Conservation (phyloP, 2,797 vertebrate species). For the Catostomus latipinnis region DNA sequence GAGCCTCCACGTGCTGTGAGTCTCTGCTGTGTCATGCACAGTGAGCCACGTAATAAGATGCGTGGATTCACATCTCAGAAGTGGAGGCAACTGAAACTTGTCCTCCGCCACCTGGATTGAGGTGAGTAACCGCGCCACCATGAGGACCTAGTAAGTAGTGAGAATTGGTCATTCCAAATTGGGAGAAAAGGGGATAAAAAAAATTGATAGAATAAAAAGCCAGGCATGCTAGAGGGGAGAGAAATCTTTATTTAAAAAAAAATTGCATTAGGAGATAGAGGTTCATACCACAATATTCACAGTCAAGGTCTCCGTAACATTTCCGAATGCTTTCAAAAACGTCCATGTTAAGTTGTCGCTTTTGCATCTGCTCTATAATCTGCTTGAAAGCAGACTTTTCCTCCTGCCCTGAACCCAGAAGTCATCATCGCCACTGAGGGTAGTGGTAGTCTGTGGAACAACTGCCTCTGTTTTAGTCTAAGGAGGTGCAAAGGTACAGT, state of each 20-base stretch:
- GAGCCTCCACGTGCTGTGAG: too few species aligned
- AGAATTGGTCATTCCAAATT: too few species aligned
- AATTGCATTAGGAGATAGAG: neutral
- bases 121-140: too few species aligned
- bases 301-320: slow-evolving; percentile 95
- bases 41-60: too few species aligned
- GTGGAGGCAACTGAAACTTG: too few species aligned
- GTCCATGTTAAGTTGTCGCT: slow-evolving; percentile 85
- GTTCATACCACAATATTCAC: slow-evolving; percentile 92
- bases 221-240: too few species aligned
- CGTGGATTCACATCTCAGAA: too few species aligned
- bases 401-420: slow-evolving; percentile 40
- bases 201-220: neutral
- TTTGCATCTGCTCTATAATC: slow-evolving; percentile 90
- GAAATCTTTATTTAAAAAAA: neutral
- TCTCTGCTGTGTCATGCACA: too few species aligned
- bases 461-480: slow-evolving; percentile 25
- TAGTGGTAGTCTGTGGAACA: neutral
- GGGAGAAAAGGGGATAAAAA: too few species aligned
- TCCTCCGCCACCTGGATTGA: too few species aligned
- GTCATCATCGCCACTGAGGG: slow-evolving; percentile 37
- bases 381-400: slow-evolving; percentile 85
- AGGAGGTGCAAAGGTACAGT: slow-evolving; percentile 24
- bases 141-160: too few species aligned
- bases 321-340: slow-evolving; percentile 90